Evolutionary conservation across 2,888 invertebrate species (phyloP).

Genomic region (Matsumyia berberina): DNA sequence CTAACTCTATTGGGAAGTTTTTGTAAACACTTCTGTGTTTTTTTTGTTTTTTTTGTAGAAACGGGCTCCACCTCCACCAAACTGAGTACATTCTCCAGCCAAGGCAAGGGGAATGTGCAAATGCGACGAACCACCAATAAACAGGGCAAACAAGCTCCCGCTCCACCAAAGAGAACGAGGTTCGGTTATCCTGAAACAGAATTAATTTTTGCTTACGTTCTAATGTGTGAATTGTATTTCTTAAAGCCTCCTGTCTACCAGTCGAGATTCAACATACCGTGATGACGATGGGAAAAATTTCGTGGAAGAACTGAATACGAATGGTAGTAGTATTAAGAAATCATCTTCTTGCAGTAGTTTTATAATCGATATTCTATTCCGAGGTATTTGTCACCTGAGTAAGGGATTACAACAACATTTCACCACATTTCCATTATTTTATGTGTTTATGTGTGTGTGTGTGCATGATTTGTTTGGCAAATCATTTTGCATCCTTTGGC

Average conservation of each 20-base stretch:
- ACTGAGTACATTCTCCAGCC: conserved; percentile 87
- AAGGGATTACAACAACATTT: conserved; percentile 78
- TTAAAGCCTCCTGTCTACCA: conserved; percentile 83
- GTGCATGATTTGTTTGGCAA: neutral
- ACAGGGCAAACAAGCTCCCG: conserved; percentile 96
- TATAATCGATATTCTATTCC: conserved; percentile 85
- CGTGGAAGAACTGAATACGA: conserved; percentile 83
- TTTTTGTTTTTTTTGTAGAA: conserved; percentile 79
- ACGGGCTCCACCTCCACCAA: conserved; percentile 85
- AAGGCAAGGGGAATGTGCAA: conserved; percentile 89
- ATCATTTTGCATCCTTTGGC: neutral
- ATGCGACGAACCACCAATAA: conserved; percentile 94
- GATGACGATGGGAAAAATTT: conserved; percentile 83
- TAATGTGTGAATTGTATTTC: conserved; percentile 19
- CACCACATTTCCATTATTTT: conserved; percentile 56
- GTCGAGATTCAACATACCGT: conserved; percentile 84
- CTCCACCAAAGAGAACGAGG: conserved; percentile 98
- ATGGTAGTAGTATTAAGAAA: conserved; percentile 84
- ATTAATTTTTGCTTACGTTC: neutral
- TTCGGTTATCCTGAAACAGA: conserved; percentile 81
- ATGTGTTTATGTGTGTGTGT: conserved; percentile 11
- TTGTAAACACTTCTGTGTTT: conserved; percentile 1
- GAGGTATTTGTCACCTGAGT: conserved; percentile 85
- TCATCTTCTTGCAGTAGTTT: conserved; percentile 85
- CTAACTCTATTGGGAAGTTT: neutral